phyloP scores from a whole-genome alignment of 2,888 invertebrate species.

The Papilio gigon region DNA sequence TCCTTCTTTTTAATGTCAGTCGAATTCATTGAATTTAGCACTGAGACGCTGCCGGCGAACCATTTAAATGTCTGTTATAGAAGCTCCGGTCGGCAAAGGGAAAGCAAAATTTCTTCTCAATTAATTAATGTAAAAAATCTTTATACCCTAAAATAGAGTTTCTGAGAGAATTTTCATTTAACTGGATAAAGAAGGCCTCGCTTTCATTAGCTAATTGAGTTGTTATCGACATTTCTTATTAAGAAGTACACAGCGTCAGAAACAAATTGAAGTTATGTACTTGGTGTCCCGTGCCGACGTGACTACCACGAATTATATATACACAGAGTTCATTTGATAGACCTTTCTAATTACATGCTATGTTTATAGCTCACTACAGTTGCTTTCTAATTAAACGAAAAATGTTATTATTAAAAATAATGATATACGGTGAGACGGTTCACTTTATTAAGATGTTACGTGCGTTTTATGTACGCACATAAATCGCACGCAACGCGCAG shows the following conservation, averaged over 20 bases:
- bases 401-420: not conserved
- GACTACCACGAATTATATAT: not conserved
- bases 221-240: constrained; percentile 46
- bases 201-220: constrained; percentile 81
- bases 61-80: constrained; percentile 8
- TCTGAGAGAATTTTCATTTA: constrained; percentile 45
- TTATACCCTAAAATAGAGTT: constrained; percentile 39
- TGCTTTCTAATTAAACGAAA: not conserved
- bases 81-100: not conserved
- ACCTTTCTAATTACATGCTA: not conserved
- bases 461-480: constrained; percentile 12
- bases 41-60: not conserved
- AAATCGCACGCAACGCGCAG: constrained; percentile 9
- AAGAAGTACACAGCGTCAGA: not conserved
- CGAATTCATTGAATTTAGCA: not conserved
- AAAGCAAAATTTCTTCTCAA: constrained; percentile 28
- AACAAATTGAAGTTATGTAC: not conserved
- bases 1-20: not conserved
- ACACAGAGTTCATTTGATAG: not conserved
- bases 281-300: not conserved
- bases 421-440: not conserved
- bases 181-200: constrained; percentile 65
- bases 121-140: constrained; percentile 31
- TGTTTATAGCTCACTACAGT: not conserved
- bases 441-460: constrained; percentile 14